Percentiles rank a stretch among this genome's conserved stretches.
Evolutionary conservation across 1,140 invertebrate species (phyloP).

Genomic region (Drosophila punjabiensis): DNA sequence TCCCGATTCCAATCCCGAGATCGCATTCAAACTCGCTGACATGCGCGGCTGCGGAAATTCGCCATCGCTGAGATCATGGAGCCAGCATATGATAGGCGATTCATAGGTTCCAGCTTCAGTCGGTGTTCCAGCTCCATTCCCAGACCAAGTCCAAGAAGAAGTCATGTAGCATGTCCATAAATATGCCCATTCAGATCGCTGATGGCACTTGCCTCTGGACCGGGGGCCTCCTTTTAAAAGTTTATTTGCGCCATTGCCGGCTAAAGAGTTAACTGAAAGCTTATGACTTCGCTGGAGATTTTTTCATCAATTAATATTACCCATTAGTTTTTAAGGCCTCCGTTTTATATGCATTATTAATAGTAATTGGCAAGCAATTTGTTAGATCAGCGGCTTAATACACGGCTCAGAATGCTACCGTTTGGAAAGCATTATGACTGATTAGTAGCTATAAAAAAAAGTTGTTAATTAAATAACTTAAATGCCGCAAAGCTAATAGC

Average conservation of each 20-base stretch:
- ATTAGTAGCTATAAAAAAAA: slow-evolving; percentile 6
- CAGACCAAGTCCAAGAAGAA: neutral
- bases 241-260: slow-evolving; percentile 25
- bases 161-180: slow-evolving; percentile 32
- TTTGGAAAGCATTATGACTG: neutral
- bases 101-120: slow-evolving; percentile 15
- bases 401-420: slow-evolving; percentile 4
- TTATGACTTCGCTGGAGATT: neutral
- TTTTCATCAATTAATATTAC: slow-evolving; percentile 17
- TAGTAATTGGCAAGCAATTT: slow-evolving; percentile 36
- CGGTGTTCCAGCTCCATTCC: neutral
- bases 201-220: slow-evolving; percentile 23
- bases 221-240: slow-evolving; percentile 3
- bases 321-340: slow-evolving; percentile 16
- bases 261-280: slow-evolving; percentile 18
- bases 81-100: slow-evolving; percentile 34
- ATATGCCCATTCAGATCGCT: slow-evolving; percentile 30
- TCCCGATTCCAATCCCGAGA: slow-evolving; percentile 19
- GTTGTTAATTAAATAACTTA: slow-evolving; percentile 20
- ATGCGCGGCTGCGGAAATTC: slow-evolving; percentile 40
- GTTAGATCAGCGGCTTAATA: slow-evolving; percentile 12
- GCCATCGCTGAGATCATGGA: slow-evolving; percentile 44
- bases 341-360: slow-evolving; percentile 14
- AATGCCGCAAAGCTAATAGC: neutral
- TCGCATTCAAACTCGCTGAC: slow-evolving; percentile 39